Evolutionary conservation across 2,888 invertebrate genomes (phyloP).

Genomic region (Mythimna pallens): DNA sequence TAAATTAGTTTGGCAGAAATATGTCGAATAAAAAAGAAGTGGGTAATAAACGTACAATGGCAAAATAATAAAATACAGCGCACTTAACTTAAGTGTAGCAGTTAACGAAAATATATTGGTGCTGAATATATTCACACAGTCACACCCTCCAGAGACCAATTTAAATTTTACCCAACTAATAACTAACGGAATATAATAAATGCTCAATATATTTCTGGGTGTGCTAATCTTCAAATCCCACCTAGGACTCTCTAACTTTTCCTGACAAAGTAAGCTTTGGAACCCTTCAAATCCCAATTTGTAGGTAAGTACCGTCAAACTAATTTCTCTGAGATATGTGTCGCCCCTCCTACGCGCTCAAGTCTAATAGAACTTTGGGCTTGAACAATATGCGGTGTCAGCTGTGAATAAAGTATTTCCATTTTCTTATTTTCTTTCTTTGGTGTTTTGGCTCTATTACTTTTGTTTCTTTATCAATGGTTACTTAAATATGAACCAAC

Average conservation of each 20-base stretch:
- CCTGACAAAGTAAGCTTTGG: slow-evolving; percentile 20
- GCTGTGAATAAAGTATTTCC: slow-evolving; percentile 36
- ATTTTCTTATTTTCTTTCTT: slow-evolving; percentile 10
- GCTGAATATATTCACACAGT: slow-evolving; percentile 27
- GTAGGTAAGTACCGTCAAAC: slow-evolving; percentile 42
- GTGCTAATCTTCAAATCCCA: slow-evolving; percentile 44
- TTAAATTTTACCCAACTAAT: slow-evolving; percentile 28
- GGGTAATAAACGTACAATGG: slow-evolving; percentile 32
- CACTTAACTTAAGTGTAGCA: slow-evolving; percentile 35
- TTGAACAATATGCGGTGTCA: slow-evolving; percentile 33
- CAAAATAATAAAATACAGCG: slow-evolving; percentile 51
- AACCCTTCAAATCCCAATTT: slow-evolving; percentile 50
- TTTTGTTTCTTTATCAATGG: not conserved
- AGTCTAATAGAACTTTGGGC: slow-evolving; percentile 39
- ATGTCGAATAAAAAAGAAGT: slow-evolving; percentile 11
- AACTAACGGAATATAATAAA: slow-evolving; percentile 29
- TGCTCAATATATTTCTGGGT: slow-evolving; percentile 40
- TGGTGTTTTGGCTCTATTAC: not conserved
- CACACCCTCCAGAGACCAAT: slow-evolving; percentile 28
- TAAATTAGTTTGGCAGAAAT: slow-evolving; percentile 24
- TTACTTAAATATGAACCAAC: not conserved
- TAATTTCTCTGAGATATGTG: slow-evolving; percentile 49
- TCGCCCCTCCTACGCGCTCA: slow-evolving; percentile 13
- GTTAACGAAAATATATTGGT: slow-evolving; percentile 40
- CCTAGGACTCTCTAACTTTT: slow-evolving; percentile 35